Percentiles rank a stretch among this genome's conserved stretches.
Conservation (phyloP, 2,113 vertebrate genomes). For the Gobiocypris rarus region DNA sequence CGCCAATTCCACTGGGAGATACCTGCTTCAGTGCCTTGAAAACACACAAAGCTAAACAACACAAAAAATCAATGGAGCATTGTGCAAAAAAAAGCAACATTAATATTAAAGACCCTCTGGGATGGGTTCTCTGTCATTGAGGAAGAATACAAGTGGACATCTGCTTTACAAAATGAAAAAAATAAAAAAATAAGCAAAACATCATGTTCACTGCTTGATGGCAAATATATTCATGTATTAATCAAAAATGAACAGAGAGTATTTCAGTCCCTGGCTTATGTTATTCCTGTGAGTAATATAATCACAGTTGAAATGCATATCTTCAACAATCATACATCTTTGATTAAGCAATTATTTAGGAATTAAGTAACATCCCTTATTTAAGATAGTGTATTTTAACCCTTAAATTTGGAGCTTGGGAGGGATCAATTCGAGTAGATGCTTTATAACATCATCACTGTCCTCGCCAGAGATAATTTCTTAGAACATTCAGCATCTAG, state of each 20-base stretch:
- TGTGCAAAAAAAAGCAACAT: conserved; percentile 50
- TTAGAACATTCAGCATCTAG: no score
- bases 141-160: neutral
- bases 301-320: neutral
- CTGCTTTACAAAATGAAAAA: neutral
- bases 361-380: no score
- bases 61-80: conserved; percentile 71
- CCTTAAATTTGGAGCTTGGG: no score
- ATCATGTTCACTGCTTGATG: neutral
- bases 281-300: neutral
- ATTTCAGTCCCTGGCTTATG: neutral
- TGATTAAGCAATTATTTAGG: neutral
- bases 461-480: no score
- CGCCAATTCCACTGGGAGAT: conserved; percentile 66
- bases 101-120: conserved; percentile 50
- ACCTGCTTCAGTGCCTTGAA: conserved; percentile 66
- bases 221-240: neutral
- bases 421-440: no score
- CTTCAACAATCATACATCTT: neutral
- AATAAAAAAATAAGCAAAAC: neutral
- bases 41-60: conserved; percentile 55
- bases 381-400: no score
- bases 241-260: neutral
- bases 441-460: no score
- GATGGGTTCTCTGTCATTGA: neutral